These are phyloP conservation scores for Pseudoips prasinana DNA, from an alignment of 2,888 invertebrate species.

Conservation along the genomic window DNA sequence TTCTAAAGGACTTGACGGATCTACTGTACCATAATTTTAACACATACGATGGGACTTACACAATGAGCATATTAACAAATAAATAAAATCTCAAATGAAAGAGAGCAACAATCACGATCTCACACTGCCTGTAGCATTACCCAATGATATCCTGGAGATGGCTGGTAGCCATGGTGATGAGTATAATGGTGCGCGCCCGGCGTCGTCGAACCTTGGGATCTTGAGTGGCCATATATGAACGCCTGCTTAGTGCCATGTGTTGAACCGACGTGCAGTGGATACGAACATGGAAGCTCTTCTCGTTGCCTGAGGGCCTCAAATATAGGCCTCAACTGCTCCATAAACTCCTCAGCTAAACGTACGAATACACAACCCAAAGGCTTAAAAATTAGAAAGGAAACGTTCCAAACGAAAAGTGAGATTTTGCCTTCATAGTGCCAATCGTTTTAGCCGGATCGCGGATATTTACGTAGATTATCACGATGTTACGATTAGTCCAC, in stretches of 20 bases:
- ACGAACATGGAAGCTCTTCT: slow-evolving; percentile 95
- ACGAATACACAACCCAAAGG: slow-evolving; percentile 75
- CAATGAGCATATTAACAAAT: slow-evolving; percentile 46
- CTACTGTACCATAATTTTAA: slow-evolving; percentile 46
- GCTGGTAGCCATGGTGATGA: slow-evolving; percentile 86
- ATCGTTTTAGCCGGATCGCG: slow-evolving; percentile 67
- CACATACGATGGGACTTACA: slow-evolving; percentile 50
- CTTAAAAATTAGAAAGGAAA: slow-evolving; percentile 61
- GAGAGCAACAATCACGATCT: slow-evolving; percentile 57
- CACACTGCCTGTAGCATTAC: slow-evolving; percentile 82
- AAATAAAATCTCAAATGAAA: slow-evolving; percentile 48
- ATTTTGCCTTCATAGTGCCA: slow-evolving; percentile 77
- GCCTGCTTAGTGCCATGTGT: slow-evolving; percentile 83
- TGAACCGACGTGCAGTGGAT: slow-evolving; percentile 92
- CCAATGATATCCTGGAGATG: slow-evolving; percentile 89
- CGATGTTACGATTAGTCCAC: slow-evolving; percentile 69
- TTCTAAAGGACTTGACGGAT: slow-evolving; percentile 51
- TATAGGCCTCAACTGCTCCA: slow-evolving; percentile 97
- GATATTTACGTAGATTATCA: slow-evolving; percentile 48
- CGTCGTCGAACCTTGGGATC: slow-evolving; percentile 84
- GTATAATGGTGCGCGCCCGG: slow-evolving; percentile 84
- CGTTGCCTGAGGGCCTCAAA: slow-evolving; percentile 96
- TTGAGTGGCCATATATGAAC: slow-evolving; percentile 83
- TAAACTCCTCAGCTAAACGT: slow-evolving; percentile 94
- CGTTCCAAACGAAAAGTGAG: slow-evolving; percentile 46